Percentiles rank a stretch among this genome's conserved stretches.
phyloP scores from a whole-genome alignment of 2,888 invertebrate species.

The Tortrix viridana region DNA sequence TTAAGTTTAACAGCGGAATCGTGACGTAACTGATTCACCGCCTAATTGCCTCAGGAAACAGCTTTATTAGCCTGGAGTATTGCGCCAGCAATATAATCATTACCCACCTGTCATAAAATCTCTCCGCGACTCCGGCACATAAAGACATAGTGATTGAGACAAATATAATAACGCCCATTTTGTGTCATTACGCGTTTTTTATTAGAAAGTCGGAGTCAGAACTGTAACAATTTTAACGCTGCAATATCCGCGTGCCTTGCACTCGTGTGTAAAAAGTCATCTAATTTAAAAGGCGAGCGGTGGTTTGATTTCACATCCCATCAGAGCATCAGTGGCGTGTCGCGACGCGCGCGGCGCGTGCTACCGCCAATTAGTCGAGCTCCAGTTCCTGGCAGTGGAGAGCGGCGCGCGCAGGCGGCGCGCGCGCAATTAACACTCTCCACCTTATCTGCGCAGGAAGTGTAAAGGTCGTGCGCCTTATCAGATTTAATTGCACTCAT shows the following conservation, averaged over 20 bases:
- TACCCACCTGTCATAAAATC: conserved; percentile 28
- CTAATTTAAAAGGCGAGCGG: conserved; percentile 69
- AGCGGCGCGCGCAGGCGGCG: conserved; percentile 50
- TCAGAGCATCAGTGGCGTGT: conserved; percentile 77
- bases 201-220: conserved; percentile 65
- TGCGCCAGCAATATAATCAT: conserved; percentile 29
- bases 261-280: conserved; percentile 68
- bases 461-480: conserved; percentile 79
- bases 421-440: conserved; percentile 65
- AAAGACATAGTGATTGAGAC: conserved; percentile 33
- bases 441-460: conserved; percentile 67
- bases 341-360: conserved; percentile 76
- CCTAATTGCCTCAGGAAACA: conserved; percentile 37
- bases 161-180: conserved; percentile 38
- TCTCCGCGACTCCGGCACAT: conserved; percentile 23
- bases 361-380: conserved; percentile 82
- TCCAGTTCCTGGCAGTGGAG: conserved; percentile 66
- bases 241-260: conserved; percentile 63
- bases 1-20: conserved; percentile 28
- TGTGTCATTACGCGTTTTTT: conserved; percentile 45
- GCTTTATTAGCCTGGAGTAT: conserved; percentile 28
- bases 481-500: conserved; percentile 78
- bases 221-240: conserved; percentile 56
- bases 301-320: conserved; percentile 80
- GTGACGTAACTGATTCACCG: conserved; percentile 35